Evolutionary conservation across 2,113 vertebrate genomes (phyloP).

Genomic region (Anser brachyrhynchus): DNA sequence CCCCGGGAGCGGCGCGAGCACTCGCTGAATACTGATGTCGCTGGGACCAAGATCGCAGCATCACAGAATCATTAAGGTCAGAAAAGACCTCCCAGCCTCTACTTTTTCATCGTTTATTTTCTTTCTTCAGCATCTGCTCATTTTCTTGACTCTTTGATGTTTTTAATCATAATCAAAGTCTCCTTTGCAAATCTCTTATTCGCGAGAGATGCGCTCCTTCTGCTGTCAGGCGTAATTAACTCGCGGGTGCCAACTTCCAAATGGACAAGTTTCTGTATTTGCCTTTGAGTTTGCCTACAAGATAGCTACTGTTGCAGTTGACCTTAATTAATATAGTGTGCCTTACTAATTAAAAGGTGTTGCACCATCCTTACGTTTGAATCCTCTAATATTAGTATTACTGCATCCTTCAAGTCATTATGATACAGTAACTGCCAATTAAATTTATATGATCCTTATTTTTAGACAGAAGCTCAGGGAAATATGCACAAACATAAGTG

Average conservation of each 20-base stretch:
- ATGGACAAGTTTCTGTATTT: neutral
- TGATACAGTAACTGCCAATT: neutral
- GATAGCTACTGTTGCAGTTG: neutral
- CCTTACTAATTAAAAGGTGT: neutral
- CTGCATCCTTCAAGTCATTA: neutral
- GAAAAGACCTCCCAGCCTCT: neutral
- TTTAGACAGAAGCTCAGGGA: neutral
- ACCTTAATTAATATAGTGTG: neutral
- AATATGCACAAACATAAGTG: neutral
- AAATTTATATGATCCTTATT: neutral
- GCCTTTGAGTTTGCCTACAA: neutral
- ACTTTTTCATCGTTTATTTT: neutral
- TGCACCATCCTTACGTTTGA: neutral
- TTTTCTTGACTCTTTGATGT: neutral
- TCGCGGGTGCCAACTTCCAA: neutral
- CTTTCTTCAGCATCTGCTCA: neutral
- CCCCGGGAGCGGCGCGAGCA: neutral
- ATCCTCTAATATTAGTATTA: neutral
- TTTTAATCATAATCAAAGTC: neutral
- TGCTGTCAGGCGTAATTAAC: neutral
- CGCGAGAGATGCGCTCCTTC: neutral
- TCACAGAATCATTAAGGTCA: too few relatives aligned
- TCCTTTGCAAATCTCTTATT: neutral
- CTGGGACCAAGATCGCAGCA: neutral
- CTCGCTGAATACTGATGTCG: neutral